A percentile compares a stretch with the other conserved stretches of the same genome.
These are phyloP conservation scores for Azorinus chamasolen DNA, from an alignment of 2,888 invertebrate species.

Conservation along the genomic window DNA sequence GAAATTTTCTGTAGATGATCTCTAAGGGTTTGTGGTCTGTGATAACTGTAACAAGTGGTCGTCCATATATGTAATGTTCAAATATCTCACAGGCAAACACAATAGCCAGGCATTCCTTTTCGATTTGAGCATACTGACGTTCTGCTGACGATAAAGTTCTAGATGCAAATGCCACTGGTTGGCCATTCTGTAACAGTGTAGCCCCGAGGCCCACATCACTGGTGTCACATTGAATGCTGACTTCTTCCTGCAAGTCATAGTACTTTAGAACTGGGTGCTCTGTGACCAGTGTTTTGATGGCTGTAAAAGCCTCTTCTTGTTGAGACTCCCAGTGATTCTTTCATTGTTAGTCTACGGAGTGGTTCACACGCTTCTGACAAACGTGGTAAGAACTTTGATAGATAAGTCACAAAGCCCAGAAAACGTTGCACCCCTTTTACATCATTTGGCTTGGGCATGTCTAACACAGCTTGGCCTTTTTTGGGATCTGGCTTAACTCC, in stretches of 20 bases:
- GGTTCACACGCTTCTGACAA: slow-evolving; percentile 57
- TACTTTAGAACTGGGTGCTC: slow-evolving; percentile 38
- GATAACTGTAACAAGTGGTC: slow-evolving; percentile 32
- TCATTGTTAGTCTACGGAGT: slow-evolving; percentile 46
- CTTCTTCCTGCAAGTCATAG: slow-evolving; percentile 42
- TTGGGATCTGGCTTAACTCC: slow-evolving; percentile 50
- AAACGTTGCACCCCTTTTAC: slow-evolving; percentile 38
- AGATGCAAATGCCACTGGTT: slow-evolving; percentile 60
- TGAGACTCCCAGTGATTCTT: slow-evolving; percentile 50
- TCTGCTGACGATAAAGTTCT: slow-evolving; percentile 49
- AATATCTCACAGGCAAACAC: slow-evolving; percentile 52
- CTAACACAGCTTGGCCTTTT: slow-evolving; percentile 51
- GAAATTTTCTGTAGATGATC: slow-evolving; percentile 48
- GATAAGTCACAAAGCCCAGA: slow-evolving; percentile 59
- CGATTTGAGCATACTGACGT: slow-evolving; percentile 60
- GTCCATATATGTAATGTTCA: slow-evolving; percentile 52
- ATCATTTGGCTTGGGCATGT: slow-evolving; percentile 58
- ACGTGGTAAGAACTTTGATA: slow-evolving; percentile 59
- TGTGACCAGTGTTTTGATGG: slow-evolving; percentile 26
- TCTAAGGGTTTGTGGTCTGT: slow-evolving; percentile 62
- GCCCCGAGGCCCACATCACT: slow-evolving; percentile 47
- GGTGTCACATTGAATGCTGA: slow-evolving; percentile 52
- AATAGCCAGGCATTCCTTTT: slow-evolving; percentile 63
- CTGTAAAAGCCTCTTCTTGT: slow-evolving; percentile 45
- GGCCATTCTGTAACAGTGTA: slow-evolving; percentile 55